phyloP scores from a whole-genome alignment of 2,888 invertebrate species.

The Nymphalis urticae region DNA sequence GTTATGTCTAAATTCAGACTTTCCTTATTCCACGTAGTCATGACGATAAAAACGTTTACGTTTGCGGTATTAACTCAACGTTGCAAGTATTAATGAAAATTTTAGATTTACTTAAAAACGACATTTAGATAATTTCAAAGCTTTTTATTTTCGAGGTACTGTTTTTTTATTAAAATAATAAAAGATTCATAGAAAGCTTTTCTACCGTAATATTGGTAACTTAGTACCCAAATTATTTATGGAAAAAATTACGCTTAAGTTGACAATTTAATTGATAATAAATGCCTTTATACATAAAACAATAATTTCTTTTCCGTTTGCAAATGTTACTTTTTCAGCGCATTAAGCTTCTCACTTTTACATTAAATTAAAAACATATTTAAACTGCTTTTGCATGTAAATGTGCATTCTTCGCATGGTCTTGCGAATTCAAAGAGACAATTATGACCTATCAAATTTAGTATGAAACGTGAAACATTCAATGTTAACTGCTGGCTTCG shows the following conservation, averaged over 20 bases:
- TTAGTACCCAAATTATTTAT: too few species aligned
- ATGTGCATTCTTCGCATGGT: constrained; percentile 39
- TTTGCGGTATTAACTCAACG: constrained; percentile 11
- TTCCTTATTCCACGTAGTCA: constrained; percentile 37
- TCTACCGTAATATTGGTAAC: too few species aligned
- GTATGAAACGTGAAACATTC: constrained; percentile 35
- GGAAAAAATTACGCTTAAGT: too few species aligned
- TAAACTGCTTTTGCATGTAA: constrained; percentile 38
- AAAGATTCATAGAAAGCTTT: too few species aligned
- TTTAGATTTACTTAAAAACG: not conserved
- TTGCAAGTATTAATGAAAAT: not conserved
- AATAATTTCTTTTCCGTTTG: not conserved
- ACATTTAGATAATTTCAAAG: too few species aligned
- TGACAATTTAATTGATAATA: too few species aligned
- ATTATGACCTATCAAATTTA: constrained; percentile 41
- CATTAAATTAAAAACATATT: constrained; percentile 9
- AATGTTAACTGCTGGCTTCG: constrained; percentile 30
- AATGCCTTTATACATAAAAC: too few species aligned
- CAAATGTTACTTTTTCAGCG: not conserved
- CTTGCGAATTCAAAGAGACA: constrained; percentile 34
- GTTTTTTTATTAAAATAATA: too few species aligned
- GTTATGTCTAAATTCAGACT: constrained; percentile 51
- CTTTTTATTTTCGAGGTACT: too few species aligned
- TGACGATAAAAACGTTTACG: constrained; percentile 7
- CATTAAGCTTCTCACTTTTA: not conserved